phyloP scores from a whole-genome alignment of 2,888 invertebrate species.

The Amphipyra berbera region DNA sequence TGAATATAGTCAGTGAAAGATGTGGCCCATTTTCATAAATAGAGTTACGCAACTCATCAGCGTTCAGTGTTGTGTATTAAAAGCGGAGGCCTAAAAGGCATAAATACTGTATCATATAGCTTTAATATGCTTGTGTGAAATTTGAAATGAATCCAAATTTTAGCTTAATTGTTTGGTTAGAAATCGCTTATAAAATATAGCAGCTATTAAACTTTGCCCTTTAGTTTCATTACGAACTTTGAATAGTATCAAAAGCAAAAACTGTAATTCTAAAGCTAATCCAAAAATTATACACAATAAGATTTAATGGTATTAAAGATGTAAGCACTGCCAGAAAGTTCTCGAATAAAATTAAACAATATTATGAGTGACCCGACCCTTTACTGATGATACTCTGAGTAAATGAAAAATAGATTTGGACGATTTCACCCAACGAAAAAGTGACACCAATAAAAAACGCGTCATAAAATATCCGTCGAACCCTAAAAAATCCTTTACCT shows the following conservation, averaged over 20 bases:
- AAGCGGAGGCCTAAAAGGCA: conserved; percentile 43
- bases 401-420: conserved; percentile 57
- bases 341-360: conserved; percentile 40
- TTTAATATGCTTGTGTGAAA: conserved; percentile 36
- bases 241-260: not conserved
- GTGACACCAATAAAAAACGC: conserved; percentile 55
- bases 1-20: conserved; percentile 55
- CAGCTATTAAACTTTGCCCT: not conserved
- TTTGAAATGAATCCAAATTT: conserved; percentile 34
- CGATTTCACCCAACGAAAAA: conserved; percentile 46
- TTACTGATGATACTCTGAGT: conserved; percentile 37
- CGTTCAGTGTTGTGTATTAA: conserved; percentile 44
- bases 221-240: not conserved
- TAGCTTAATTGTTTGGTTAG: conserved; percentile 21
- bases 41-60: conserved; percentile 56
- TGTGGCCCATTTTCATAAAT: conserved; percentile 59
- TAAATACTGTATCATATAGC: conserved; percentile 42
- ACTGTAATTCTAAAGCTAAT: not conserved
- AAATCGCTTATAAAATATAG: conserved; percentile 7
- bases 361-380: conserved; percentile 37
- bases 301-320: conserved; percentile 1
- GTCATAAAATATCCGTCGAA: conserved; percentile 54
- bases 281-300: not conserved
- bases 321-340: conserved; percentile 11
- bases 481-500: conserved; percentile 59